Evolutionary conservation across 2,888 invertebrate species (phyloP).

Genomic region (Vannuccia rotundouncinata): DNA sequence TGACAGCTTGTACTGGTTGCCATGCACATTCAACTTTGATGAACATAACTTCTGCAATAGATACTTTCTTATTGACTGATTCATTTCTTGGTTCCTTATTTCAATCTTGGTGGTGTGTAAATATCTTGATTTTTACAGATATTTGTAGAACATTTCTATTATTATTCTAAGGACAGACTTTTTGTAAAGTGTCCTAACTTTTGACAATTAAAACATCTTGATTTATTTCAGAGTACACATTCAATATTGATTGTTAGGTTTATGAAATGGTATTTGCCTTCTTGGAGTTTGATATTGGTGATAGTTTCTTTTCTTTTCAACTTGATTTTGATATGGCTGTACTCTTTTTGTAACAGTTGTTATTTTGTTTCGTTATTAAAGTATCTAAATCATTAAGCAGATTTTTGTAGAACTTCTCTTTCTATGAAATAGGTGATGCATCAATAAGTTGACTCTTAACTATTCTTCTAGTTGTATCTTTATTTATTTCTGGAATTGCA

Average conservation of each 20-base stretch:
- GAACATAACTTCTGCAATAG: not conserved
- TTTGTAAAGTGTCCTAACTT: not conserved
- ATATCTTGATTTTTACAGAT: too few species aligned
- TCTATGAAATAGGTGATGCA: not conserved
- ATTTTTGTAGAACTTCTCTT: not conserved
- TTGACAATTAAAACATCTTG: not conserved
- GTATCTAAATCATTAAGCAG: not conserved
- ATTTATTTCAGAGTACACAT: not conserved
- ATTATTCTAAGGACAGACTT: too few species aligned
- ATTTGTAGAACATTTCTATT: too few species aligned
- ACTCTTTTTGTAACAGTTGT: not conserved
- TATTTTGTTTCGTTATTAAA: not conserved
- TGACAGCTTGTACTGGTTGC: not conserved
- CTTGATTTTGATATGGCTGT: not conserved
- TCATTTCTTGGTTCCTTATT: not conserved
- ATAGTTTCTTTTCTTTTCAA: not conserved
- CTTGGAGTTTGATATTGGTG: not conserved
- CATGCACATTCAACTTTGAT: not conserved
- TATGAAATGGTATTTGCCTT: not conserved
- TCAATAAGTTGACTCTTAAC: not conserved
- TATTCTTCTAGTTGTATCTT: not conserved
- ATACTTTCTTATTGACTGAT: too few species aligned
- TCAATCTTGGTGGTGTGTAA: not conserved
- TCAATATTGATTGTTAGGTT: not conserved
- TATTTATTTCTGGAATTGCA: not conserved